phyloP scores from a whole-genome alignment of 1,140 invertebrate genomes.

The Drosophila setifemur region DNA sequence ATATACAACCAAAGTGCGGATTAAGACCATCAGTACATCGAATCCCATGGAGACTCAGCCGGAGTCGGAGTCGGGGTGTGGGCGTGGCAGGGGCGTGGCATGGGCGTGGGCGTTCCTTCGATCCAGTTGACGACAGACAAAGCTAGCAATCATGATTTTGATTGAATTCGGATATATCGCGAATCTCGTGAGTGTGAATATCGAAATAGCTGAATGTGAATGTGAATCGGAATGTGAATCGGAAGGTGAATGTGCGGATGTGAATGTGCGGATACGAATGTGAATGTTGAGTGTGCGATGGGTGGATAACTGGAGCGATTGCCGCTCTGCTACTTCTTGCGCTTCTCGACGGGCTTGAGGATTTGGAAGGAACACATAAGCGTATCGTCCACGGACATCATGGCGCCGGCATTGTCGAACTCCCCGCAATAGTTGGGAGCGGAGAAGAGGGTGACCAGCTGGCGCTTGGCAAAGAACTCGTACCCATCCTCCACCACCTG shows the following conservation, averaged over 20 bases:
- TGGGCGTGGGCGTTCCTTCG: not conserved
- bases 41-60: too few species aligned
- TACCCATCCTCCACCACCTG: slow-evolving; percentile 99
- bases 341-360: slow-evolving; percentile 90
- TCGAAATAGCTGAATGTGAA: too few species aligned
- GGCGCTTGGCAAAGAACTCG: slow-evolving; percentile 98
- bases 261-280: not conserved
- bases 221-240: not conserved
- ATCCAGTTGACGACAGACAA: not conserved
- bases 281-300: not conserved
- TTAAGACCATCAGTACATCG: not conserved
- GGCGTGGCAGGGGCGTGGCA: not conserved
- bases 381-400: slow-evolving; percentile 99
- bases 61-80: too few species aligned
- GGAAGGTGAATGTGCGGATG: not conserved
- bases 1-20: not conserved
- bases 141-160: not conserved
- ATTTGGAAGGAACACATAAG: slow-evolving; percentile 99
- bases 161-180: not conserved
- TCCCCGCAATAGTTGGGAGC: slow-evolving; percentile 99
- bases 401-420: slow-evolving; percentile 98
- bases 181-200: too few species aligned
- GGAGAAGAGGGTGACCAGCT: slow-evolving; percentile 97
- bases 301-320: not conserved
- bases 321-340: slow-evolving; percentile 32